A percentile compares a stretch with the other conserved stretches of the same genome.
These are phyloP conservation scores for Amblyraja radiata DNA, from an alignment of 2,797 vertebrate species.

Conservation along the genomic window DNA sequence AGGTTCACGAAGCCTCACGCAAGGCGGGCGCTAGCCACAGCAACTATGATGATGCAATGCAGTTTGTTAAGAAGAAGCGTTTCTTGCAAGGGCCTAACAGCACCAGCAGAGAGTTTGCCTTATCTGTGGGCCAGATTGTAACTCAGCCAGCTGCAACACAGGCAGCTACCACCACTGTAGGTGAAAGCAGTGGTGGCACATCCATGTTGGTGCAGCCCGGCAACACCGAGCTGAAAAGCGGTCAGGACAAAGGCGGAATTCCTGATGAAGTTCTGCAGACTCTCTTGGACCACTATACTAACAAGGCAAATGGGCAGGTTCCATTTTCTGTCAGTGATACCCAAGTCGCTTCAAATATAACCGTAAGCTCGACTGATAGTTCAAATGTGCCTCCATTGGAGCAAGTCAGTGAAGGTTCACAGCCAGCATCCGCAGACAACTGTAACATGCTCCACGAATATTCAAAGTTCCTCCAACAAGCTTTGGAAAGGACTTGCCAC, in stretches of 20 bases:
- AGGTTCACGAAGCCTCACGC: slow-evolving; percentile 77
- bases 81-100: slow-evolving; percentile 83
- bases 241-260: slow-evolving; percentile 88
- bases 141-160: slow-evolving; percentile 83
- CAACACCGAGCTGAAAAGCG: slow-evolving; percentile 79
- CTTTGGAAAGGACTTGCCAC: slow-evolving; percentile 98
- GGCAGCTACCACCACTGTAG: slow-evolving; percentile 78
- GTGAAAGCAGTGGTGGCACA: slow-evolving; percentile 80
- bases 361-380: slow-evolving; percentile 89
- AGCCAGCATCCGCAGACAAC: slow-evolving; percentile 81
- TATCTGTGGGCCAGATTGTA: slow-evolving; percentile 81
- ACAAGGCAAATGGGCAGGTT: slow-evolving; percentile 93
- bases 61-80: slow-evolving; percentile 96
- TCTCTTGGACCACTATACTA: slow-evolving; percentile 93
- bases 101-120: slow-evolving; percentile 78
- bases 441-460: slow-evolving; percentile 97
- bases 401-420: slow-evolving; percentile 68
- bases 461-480: slow-evolving; percentile 97
- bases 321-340: slow-evolving; percentile 90
- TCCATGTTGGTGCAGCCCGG: slow-evolving; percentile 82
- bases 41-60: slow-evolving; percentile 97
- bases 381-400: slow-evolving; percentile 78
- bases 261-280: slow-evolving; percentile 97
- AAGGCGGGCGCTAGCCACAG: slow-evolving; percentile 87
- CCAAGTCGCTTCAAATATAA: slow-evolving; percentile 95